These are phyloP conservation scores for Drosophila setifemur DNA, from an alignment of 1,140 invertebrate genomes.

Conservation along the genomic window DNA sequence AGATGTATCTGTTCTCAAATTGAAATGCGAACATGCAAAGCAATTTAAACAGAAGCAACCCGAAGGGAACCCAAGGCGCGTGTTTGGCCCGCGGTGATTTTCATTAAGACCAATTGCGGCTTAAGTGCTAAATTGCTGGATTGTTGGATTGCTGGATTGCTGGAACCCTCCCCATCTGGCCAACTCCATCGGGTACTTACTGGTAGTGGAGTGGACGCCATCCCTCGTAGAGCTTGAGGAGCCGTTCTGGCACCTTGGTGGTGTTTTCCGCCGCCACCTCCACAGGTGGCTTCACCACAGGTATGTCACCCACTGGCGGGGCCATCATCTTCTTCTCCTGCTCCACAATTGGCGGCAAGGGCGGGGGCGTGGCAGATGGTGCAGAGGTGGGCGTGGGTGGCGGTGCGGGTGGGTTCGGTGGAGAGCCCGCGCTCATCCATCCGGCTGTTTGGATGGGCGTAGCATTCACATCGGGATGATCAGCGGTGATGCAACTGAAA, in stretches of 20 bases:
- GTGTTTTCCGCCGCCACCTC: constrained; percentile 31
- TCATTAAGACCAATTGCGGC: constrained; percentile 46
- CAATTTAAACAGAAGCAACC: constrained; percentile 30
- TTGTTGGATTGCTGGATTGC: constrained; percentile 37
- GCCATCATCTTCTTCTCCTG: constrained; percentile 4
- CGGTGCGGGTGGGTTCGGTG: constrained; percentile 1
- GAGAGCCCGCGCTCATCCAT: constrained; percentile 54
- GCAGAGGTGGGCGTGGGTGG: constrained; percentile 2
- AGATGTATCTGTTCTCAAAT: constrained; percentile 32
- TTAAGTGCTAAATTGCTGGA: constrained; percentile 41
- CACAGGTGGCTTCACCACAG: constrained; percentile 17
- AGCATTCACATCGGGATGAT: constrained; percentile 35
- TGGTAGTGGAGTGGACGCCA: constrained; percentile 72
- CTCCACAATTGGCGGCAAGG: constrained; percentile 7
- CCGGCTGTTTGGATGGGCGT: constrained; percentile 44
- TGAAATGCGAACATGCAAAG: constrained; percentile 50
- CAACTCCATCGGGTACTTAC: constrained; percentile 31
- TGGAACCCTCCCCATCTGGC: constrained; percentile 17
- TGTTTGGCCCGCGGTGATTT: constrained; percentile 17
- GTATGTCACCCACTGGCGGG: constrained; percentile 67
- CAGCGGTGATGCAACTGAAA: constrained; percentile 37
- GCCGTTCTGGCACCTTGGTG: constrained; percentile 44
- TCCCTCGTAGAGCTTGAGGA: constrained; percentile 68
- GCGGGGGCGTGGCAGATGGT: neutral
- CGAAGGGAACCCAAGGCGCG: neutral